These are phyloP conservation scores for Caenorhabditis sp. DNA, from an alignment of 2,888 invertebrate species.

Conservation along the genomic window DNA sequence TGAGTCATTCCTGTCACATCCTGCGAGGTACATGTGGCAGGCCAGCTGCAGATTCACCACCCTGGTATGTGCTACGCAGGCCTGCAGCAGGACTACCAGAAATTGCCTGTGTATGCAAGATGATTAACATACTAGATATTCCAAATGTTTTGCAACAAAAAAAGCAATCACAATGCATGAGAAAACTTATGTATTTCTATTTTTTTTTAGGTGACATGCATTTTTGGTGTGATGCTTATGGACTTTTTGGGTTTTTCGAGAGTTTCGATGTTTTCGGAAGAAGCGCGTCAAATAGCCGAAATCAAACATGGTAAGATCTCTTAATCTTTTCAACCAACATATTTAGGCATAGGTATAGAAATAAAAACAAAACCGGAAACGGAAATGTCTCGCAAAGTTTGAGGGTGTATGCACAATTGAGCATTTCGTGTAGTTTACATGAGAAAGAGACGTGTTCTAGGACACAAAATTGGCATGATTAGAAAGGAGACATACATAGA, in stretches of 20 bases:
- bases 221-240: constrained; percentile 60
- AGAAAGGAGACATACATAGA: not conserved
- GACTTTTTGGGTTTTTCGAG: constrained; percentile 47
- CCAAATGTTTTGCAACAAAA: too few species aligned
- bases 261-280: constrained; percentile 55
- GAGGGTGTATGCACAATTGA: constrained; percentile 1
- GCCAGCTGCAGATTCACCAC: too few species aligned
- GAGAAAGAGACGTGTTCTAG: not conserved
- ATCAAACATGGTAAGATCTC: constrained; percentile 49
- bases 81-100: too few species aligned
- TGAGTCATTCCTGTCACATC: too few species aligned
- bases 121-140: too few species aligned
- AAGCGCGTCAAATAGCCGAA: constrained; percentile 41
- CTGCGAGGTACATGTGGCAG: too few species aligned
- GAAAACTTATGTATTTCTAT: not conserved
- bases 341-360: too few species aligned
- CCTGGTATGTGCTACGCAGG: too few species aligned
- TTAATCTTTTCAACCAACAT: too few species aligned
- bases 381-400: not conserved
- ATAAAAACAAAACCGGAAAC: too few species aligned
- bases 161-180: not conserved
- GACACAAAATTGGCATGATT: not conserved
- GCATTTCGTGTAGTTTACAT: not conserved
- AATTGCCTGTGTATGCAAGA: too few species aligned
- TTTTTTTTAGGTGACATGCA: constrained; percentile 46